Base-by-base conservation (phyloP, 2,888 invertebrate genomes). In the Macrosiphum euphorbiae region DNA sequence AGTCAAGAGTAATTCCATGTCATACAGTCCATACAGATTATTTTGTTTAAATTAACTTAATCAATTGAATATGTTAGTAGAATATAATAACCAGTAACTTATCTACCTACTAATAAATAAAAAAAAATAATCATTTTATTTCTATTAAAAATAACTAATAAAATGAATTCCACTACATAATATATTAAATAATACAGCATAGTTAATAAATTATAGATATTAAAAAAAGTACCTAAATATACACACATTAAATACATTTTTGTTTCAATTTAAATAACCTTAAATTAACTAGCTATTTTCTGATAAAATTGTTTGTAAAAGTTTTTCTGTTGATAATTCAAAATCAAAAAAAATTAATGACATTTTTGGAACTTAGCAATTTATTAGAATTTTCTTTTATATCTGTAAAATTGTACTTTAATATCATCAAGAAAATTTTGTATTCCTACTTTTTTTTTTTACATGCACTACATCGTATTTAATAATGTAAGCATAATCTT, bases 381-480 rank as follows among this genome's bases (percentile, higher is more conserved):
- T 67, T 67, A 2, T 10, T 67, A 67, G n/a, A n/a, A 67, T n/a
- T 67, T 2, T 61, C 11, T 61, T 61, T 11, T n/a, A 28, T 67
- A 28, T 67, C 13, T 67, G 13, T 61, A 13, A 67, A 67, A 28
- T 67, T 67, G 13, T n/a, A 28, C 61, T 67, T 67, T n/a, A 4
- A 28, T 61, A n/a, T n/a, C 11, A n/a, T n/a, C 4, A n/a, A 67
- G 1, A 16, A 67, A 67, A 4, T n/a, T 1, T 67, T n/a, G 5
- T n/a, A n/a, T n/a, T n/a, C n/a, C 61, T 67, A 67, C 61, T 67
- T 61, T 61, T 61, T 61, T 61, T 55, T 61, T n/a, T 61, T 61
- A 58, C 58, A 61, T n/a, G n/a, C n/a, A n/a, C 67, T 13, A n/a
- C 61, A 67, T 67, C n/a, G 5, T 67, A n/a, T n/a, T 1, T 67